These are phyloP conservation scores for Cryptoleucopteryx plumbea DNA, from an alignment of 2,113 vertebrate genomes.

Conservation along the genomic window DNA sequence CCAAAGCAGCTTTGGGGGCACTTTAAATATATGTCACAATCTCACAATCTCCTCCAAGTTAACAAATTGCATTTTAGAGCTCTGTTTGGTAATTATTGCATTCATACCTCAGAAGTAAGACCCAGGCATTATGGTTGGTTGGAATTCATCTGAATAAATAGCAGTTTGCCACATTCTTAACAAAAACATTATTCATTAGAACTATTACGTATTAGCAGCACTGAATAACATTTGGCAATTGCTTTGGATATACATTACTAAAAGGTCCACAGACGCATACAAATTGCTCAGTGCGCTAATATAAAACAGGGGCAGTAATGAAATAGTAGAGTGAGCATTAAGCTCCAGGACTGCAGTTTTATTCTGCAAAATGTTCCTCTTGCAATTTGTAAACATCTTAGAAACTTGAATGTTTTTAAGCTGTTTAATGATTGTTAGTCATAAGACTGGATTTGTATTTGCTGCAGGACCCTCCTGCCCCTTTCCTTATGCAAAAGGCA, in stretches of 20 bases:
- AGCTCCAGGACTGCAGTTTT: conserved; percentile 53
- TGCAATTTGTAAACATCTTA: conserved; percentile 47
- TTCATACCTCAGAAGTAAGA: conserved; percentile 55
- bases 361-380: conserved; percentile 33
- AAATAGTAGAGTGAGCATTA: conserved; percentile 38
- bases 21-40: conserved; percentile 21
- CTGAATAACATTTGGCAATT: conserved; percentile 59
- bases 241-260: conserved; percentile 35
- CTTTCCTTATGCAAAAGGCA: background rate
- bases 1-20: background rate
- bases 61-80: conserved; percentile 47
- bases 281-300: conserved; percentile 36
- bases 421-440: background rate
- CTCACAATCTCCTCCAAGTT: conserved; percentile 29
- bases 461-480: background rate
- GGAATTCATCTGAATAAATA: conserved; percentile 63
- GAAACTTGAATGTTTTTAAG: conserved; percentile 5
- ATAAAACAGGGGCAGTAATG: conserved; percentile 52
- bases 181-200: conserved; percentile 64
- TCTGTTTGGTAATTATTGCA: conserved; percentile 51
- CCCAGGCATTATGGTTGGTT: conserved; percentile 53
- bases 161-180: conserved; percentile 61
- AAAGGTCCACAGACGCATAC: conserved; percentile 31
- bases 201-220: conserved; percentile 45
- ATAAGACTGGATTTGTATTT: conserved; percentile 6